Base-by-base conservation (phyloP, 2,888 invertebrate genomes). In the Drosophila testacea region DNA sequence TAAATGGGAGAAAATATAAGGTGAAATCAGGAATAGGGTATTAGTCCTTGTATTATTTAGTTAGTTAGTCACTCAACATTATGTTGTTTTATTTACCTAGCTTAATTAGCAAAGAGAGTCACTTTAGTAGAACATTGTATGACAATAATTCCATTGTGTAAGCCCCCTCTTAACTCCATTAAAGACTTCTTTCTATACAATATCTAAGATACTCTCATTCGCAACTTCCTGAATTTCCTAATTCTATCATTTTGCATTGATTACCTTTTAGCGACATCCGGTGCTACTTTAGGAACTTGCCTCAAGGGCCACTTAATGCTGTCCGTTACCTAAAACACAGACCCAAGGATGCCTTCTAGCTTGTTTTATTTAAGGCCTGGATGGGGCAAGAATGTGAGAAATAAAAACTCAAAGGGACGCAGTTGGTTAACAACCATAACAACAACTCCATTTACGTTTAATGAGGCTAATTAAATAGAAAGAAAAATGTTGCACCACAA, bases 381-480 rank as follows among this genome's bases (percentile, higher is more conserved):
- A 41, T 30, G 32, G 30, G 22, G 1, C 11, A 22, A 10, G 39
- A 72, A 67, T 72, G 65, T 38, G 34, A 54, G 38, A 59, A 60
- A 59, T 60, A 77, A 73, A 74, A 57, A 52, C 54, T 28, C 51
- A 22, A 48, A 77, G 51, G 67, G 48, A 48, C 56, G 39, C 51
- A 50, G 52, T 68, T 28, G 56, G n/a, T 34, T 42, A 54, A 44
- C 50, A 22, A 28, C 54, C 61, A 80, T 60, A 77, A 72, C 69
- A 78, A 79, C 83, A 77, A 76, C 79, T 77, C 61, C 77, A 83
- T 88, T 90, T 81, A 70, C 74, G 34, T 71, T 83, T 83, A 90
- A 90, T 82, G 81, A 80, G 73, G 61, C 79, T 80, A 89, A 89
- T 90, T 90, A 89, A 90, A 89, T 81, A 68, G 69, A 73, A 46